Evolutionary conservation across 2,888 invertebrate genomes (phyloP).

Genomic region (Megamerina dolium): DNA sequence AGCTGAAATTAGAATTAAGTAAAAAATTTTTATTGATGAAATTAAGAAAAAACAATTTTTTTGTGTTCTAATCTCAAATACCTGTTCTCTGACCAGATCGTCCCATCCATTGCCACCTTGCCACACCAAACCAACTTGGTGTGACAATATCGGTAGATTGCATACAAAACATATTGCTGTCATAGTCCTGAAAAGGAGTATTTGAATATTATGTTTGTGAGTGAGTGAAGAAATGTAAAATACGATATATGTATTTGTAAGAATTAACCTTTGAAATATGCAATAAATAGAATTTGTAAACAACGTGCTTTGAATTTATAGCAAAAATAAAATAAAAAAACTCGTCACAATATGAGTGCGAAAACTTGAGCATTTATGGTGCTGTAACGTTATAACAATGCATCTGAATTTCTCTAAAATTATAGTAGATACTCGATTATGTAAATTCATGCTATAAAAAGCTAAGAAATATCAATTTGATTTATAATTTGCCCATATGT

Average conservation of each 20-base stretch:
- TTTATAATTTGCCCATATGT: no score
- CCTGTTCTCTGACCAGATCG: constrained; percentile 80
- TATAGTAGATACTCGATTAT: no score
- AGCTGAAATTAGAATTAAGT: constrained; percentile 38
- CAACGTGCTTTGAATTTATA: no score
- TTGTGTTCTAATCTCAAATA: constrained; percentile 29
- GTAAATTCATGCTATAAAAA: no score
- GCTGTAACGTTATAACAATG: no score
- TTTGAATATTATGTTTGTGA: background rate
- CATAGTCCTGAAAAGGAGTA: constrained; percentile 68
- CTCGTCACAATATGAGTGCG: no score
- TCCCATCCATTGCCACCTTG: constrained; percentile 93
- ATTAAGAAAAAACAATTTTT: background rate
- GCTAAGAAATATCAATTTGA: no score
- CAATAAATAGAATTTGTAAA: background rate
- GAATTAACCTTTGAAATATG: background rate
- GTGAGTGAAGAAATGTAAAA: background rate
- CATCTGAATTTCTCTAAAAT: no score
- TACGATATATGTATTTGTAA: constrained; percentile 3
- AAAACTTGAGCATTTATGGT: no score
- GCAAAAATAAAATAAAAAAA: background rate
- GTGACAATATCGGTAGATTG: constrained; percentile 89
- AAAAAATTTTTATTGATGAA: no score
- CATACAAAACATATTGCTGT: constrained; percentile 93
- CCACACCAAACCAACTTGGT: constrained; percentile 91